Evolutionary conservation across 2,888 invertebrate genomes (phyloP).

Genomic region (Hanleya hanleyi): DNA sequence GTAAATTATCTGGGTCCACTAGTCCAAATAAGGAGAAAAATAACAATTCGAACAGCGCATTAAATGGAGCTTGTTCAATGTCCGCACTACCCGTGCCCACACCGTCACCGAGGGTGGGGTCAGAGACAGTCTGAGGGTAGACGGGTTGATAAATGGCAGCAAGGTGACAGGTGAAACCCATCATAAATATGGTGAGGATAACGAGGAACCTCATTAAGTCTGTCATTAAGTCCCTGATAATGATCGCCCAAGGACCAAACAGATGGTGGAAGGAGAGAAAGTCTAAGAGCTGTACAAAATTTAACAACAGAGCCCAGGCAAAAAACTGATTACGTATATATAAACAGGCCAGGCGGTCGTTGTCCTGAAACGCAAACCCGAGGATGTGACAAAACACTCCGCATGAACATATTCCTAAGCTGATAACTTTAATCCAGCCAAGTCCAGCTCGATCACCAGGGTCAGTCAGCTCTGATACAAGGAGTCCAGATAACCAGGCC

Average conservation of each 20-base stretch:
- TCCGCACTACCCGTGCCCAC: constrained; percentile 46
- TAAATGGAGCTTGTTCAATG: constrained; percentile 71
- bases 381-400: constrained; percentile 82
- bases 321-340: constrained; percentile 98
- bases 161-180: constrained; percentile 93
- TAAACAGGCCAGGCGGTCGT: constrained; percentile 81
- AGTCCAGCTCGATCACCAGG: constrained; percentile 98
- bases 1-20: constrained; percentile 79
- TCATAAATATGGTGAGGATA: constrained; percentile 97
- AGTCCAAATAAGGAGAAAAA: constrained; percentile 99
- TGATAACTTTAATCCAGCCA: constrained; percentile 83
- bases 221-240: constrained; percentile 84
- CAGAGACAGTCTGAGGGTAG: constrained; percentile 41
- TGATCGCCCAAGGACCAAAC: constrained; percentile 99
- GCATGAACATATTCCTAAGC: constrained; percentile 83
- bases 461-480: constrained; percentile 97
- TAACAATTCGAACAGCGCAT: constrained; percentile 93
- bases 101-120: constrained; percentile 51
- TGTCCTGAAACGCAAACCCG: constrained; percentile 75
- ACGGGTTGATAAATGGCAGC: constrained; percentile 95
- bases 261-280: constrained; percentile 99
- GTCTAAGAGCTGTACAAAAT: constrained; percentile 95
- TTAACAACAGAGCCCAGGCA: constrained; percentile 93
- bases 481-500: constrained; percentile 94
- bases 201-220: constrained; percentile 97